Evolutionary conservation across 2,888 invertebrate genomes (phyloP).

Genomic region (Epinotia demarniana): DNA sequence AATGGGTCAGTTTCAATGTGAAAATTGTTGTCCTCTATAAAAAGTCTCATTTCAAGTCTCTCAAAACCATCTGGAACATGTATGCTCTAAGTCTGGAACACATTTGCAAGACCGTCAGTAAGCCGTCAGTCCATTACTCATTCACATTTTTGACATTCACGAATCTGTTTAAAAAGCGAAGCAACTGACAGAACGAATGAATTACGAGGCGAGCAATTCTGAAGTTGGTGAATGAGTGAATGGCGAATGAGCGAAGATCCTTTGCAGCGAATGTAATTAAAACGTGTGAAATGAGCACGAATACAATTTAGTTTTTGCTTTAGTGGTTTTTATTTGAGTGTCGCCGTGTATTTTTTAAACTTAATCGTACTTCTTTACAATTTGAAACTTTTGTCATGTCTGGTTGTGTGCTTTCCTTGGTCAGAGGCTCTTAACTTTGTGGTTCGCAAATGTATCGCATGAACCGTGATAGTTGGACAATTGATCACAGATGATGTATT

Average conservation of each 20-base stretch:
- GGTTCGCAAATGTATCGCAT: no score
- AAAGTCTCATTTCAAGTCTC: background rate
- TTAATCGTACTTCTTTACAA: no score
- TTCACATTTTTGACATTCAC: background rate
- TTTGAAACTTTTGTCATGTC: no score
- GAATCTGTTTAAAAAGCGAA: background rate
- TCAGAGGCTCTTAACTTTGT: no score
- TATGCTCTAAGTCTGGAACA: no score
- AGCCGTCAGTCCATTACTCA: background rate
- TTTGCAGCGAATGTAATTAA: constrained; percentile 32
- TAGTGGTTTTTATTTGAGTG: background rate
- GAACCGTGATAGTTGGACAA: no score
- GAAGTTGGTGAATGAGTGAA: constrained; percentile 21
- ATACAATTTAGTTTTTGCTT: background rate
- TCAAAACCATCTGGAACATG: background rate
- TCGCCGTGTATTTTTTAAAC: background rate
- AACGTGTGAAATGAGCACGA: constrained; percentile 10
- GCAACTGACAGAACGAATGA: constrained; percentile 8
- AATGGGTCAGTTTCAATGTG: no score
- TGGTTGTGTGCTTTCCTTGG: no score
- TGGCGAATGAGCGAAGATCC: constrained; percentile 24
- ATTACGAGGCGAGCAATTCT: constrained; percentile 14
- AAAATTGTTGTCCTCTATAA: no score
- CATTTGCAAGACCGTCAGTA: background rate
- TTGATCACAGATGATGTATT: no score